Conservation (phyloP, 2,113 vertebrate species). For the Eulacestoma nigropectus region DNA sequence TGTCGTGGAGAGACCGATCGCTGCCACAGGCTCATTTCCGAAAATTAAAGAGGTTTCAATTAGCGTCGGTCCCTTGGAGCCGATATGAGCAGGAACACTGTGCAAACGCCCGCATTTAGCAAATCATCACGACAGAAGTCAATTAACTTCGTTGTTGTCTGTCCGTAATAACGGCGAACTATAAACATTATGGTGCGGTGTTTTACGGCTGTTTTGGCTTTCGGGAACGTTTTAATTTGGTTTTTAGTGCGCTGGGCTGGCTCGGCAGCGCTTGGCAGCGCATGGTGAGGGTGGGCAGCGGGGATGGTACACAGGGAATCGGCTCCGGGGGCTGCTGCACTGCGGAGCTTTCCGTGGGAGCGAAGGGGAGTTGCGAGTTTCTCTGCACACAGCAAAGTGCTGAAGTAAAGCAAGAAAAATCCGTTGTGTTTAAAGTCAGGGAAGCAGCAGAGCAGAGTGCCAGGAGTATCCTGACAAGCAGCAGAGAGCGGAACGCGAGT, state of each 20-base stretch:
- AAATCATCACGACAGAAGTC: neutral
- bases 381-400: neutral
- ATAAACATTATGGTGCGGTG: neutral
- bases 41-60: neutral
- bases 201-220: neutral
- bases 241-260: neutral
- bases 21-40: neutral
- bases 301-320: accelerated
- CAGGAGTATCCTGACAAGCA: accelerated
- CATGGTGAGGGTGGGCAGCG: neutral
- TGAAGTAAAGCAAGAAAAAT: neutral
- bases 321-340: neutral
- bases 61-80: neutral
- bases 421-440: accelerated
- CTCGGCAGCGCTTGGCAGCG: neutral
- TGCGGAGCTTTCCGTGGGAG: neutral
- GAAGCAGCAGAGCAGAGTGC: neutral
- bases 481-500: neutral
- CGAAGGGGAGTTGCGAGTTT: neutral
- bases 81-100: neutral
- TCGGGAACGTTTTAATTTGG: neutral
- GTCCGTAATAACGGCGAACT: neutral
- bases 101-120: neutral
- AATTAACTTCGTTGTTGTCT: neutral
- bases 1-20: neutral